Base-by-base conservation (phyloP, 2,113 vertebrate species). In the Centropus bengalensis region DNA sequence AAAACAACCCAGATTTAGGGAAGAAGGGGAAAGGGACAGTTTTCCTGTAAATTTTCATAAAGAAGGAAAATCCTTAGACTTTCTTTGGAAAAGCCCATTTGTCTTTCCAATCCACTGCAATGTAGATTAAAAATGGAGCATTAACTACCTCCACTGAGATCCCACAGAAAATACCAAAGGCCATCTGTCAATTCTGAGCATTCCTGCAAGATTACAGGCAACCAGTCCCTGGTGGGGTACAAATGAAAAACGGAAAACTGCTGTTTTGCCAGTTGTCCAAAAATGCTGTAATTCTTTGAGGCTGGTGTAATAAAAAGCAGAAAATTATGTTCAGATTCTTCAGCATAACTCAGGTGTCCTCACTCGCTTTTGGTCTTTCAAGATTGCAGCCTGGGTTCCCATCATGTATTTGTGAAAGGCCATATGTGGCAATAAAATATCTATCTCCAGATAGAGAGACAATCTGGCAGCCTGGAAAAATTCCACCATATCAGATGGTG, bases 211-310 rank as follows among this genome's bases (percentile, higher is more conserved):
- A 87, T 55, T 62, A 60, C 32, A 92, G 70, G 51, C 22, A 71
- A 56, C 10, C 69, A 66, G 26, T 18, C 21, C 78, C n/a, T 36
- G 27, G 21, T 45, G 10, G 15, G 8, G 11, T 66, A 45, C 33
- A 59, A 69, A 45, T 11, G 28, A 60, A 89, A 88, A 91, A 56
- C 30, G 26, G 24, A 73, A 92, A 82, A 73, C 32, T 20, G 7
- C 2, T 51, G 66, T 58, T 93, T 78, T 81, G 3, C 12, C 17
- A 23, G 7, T 45, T n/a, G 51, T 56, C 1, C 2, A 70, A 88
- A 94, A 94, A 86, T 38, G 22, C 19, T 83, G 17, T n/a, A 83
- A 86, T 70, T 73, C 33, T 88, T 67, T 70, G 45, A 59, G 47
- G 42, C 18, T 63, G 10, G 8, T 49, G 17, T 68, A 63, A 89